Evolutionary conservation across 1,140 invertebrate species (phyloP), one percentile per base, ranked within the genome.

Genomic region (Venustaconcha ellipsiformis): DNA sequence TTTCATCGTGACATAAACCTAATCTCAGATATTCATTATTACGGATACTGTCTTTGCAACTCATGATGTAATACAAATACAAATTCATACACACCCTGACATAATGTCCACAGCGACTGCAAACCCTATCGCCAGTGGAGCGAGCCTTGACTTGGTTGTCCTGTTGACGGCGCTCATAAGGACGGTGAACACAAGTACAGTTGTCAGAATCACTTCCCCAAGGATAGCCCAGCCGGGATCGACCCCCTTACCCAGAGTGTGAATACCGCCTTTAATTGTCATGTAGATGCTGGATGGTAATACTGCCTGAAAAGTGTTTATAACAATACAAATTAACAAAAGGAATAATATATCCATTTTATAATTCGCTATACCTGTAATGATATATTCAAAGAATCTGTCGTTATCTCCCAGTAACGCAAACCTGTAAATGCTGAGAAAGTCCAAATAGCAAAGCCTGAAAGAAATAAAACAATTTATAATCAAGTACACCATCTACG

Each of bases 111-210:
- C 83, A 14, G 78, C 73, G 6, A 90, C 82, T 14, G 86, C 80
- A 23, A 89, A 83, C 14, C 89, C 89, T 67, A 89, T 88, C 11
- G 87, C 87, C 0, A 90, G 71, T n/a, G 88, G 85, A 13, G 87
- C 85, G 3, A 89, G 66, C 0, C 59, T 37, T 4, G 75, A 80
- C 68, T 84, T 81, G 17, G 76, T 84, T 23, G 78, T 74, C 11
- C 75, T 58, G 70, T 88, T 87, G 12, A 88, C 77, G 26, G 88
- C 84, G 3, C 83, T 78, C 78, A 87, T 77, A 4, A 90, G 70
- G 60, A 89, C 87, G 14, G 85, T 82, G 23, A 84, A 79, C 30
- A 88, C 85, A 30, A 89, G 74, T 17, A 89, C 78, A 8, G 80
- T 80, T 0, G 89, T 90, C n/a, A 88, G 68, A 14, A 88, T 57